These are phyloP conservation scores for Diachasmimorpha longicaudata DNA, from an alignment of 1,140 invertebrate species.

Conservation along the genomic window DNA sequence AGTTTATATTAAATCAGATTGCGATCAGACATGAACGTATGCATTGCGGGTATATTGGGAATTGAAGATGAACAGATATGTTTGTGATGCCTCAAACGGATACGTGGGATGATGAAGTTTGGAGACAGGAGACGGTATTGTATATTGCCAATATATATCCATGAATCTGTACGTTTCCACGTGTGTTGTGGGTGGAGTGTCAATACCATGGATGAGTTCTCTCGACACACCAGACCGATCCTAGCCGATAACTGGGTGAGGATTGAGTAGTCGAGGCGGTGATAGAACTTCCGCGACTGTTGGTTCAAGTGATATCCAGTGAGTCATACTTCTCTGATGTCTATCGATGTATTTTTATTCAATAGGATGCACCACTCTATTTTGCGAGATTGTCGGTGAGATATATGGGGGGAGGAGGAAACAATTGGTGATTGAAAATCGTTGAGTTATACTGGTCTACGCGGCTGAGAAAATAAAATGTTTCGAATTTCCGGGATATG, in stretches of 20 bases:
- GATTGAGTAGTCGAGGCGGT: background rate
- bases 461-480: too few relatives aligned
- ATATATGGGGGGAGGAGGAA: background rate
- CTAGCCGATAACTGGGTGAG: background rate
- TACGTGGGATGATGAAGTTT: constrained; percentile 6
- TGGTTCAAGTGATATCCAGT: constrained; percentile 6
- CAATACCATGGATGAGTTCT: constrained; percentile 15
- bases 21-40: background rate
- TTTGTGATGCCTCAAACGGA: constrained; percentile 6
- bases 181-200: background rate
- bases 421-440: too few relatives aligned
- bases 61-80: constrained; percentile 7
- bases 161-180: background rate
- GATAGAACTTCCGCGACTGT: constrained; percentile 8
- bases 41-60: background rate
- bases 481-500: too few relatives aligned
- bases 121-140: background rate
- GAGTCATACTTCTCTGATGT: background rate
- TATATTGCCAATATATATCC: background rate
- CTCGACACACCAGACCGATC: background rate
- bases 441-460: too few relatives aligned
- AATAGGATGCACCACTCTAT: background rate
- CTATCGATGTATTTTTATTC: background rate
- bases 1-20: background rate
- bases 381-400: background rate